These are phyloP conservation scores for Andrena cerasifolii DNA, from an alignment of 1,140 invertebrate species.

Conservation along the genomic window DNA sequence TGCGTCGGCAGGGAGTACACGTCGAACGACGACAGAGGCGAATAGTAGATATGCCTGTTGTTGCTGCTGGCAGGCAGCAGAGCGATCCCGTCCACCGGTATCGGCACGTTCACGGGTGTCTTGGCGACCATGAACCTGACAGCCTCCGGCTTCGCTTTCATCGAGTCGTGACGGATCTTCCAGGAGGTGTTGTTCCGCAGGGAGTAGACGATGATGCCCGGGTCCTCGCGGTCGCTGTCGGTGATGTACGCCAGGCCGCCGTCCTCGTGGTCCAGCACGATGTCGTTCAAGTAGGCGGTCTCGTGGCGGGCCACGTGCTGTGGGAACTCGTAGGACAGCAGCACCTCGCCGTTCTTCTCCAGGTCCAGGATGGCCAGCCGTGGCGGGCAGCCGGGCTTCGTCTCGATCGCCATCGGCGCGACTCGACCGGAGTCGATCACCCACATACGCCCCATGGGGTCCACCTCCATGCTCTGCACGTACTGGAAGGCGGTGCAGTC, in stretches of 20 bases:
- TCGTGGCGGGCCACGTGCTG: conserved; percentile 80
- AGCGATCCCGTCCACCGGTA: conserved; percentile 87
- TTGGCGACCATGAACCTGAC: conserved; percentile 84
- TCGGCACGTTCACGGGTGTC: conserved; percentile 80
- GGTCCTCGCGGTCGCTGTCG: conserved; percentile 85
- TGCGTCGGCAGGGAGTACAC: conserved; percentile 85
- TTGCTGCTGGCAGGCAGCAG: conserved; percentile 83
- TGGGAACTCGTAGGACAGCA: conserved; percentile 84
- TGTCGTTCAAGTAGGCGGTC: conserved; percentile 85
- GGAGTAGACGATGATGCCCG: conserved; percentile 88
- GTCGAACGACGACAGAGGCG: conserved; percentile 85
- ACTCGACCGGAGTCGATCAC: conserved; percentile 86
- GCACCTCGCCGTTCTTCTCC: conserved; percentile 82
- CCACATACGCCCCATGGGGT: conserved; percentile 87
- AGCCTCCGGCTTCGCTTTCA: conserved; percentile 84
- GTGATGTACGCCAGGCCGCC: conserved; percentile 88
- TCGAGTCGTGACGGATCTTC: conserved; percentile 86
- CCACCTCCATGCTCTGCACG: conserved; percentile 88
- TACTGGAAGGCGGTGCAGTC: conserved; percentile 86
- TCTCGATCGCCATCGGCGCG: conserved; percentile 79
- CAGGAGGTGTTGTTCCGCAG: conserved; percentile 84
- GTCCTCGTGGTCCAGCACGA: conserved; percentile 87
- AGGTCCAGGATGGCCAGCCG: conserved; percentile 87
- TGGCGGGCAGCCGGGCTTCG: conserved; percentile 83
- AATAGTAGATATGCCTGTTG: conserved; percentile 84